Conservation (phyloP, 2,113 vertebrate genomes). For the Pygoscelis antarcticus region DNA sequence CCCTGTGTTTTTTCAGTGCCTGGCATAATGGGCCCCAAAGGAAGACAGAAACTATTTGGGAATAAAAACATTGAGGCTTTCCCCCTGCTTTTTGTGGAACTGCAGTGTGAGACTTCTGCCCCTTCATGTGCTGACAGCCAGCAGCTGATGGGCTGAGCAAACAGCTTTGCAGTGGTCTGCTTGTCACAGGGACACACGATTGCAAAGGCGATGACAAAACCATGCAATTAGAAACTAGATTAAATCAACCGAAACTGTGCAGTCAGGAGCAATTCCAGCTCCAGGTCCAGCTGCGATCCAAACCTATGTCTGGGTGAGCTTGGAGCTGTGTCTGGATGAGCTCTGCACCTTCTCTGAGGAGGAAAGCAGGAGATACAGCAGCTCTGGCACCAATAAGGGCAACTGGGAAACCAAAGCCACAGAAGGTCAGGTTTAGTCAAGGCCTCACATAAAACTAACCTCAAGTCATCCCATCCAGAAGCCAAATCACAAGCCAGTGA, state of each 20-base stretch:
- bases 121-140: background rate
- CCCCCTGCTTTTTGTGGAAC: background rate
- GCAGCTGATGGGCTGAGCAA: background rate
- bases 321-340: background rate
- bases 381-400: background rate
- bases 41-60: background rate
- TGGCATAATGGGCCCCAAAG: background rate
- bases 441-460: background rate
- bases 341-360: background rate
- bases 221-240: background rate
- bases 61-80: background rate
- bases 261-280: background rate
- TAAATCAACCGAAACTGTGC: accelerated
- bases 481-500: background rate
- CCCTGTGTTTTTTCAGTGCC: background rate
- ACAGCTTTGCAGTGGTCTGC: accelerated
- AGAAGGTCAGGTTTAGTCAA: background rate
- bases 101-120: background rate
- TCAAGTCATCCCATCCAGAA: background rate
- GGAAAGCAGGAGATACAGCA: background rate
- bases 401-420: background rate
- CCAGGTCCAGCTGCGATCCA: background rate
- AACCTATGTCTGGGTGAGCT: background rate
- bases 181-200: accelerated
- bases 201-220: background rate